Evolutionary conservation across 2,113 vertebrate species (phyloP).

Genomic region (Pungitius pungitius): DNA sequence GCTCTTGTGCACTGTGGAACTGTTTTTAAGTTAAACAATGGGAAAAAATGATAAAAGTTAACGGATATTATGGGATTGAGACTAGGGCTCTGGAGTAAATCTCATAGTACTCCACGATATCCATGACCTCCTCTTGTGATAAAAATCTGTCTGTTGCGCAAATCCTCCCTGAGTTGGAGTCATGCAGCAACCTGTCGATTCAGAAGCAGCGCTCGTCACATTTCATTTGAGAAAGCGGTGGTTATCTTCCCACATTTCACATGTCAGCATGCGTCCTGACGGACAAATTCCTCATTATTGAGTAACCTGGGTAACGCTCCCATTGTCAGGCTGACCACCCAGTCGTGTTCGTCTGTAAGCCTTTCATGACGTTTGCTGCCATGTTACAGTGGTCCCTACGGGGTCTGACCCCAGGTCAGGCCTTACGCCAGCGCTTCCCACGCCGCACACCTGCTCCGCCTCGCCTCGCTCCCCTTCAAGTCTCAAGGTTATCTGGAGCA

Average conservation of each 20-base stretch:
- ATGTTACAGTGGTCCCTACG: conserved; percentile 18
- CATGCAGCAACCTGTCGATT: conserved; percentile 16
- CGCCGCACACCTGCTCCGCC: background rate
- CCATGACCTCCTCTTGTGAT: background rate
- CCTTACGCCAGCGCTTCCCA: background rate
- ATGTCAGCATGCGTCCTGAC: background rate
- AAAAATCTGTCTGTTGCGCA: background rate
- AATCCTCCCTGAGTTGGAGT: conserved; percentile 2
- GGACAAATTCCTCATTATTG: background rate
- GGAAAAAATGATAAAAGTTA: background rate
- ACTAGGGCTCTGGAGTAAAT: background rate
- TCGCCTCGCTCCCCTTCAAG: conserved; percentile 13
- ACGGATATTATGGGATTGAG: background rate
- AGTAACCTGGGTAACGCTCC: conserved; percentile 10
- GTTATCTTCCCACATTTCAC: background rate
- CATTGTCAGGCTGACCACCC: conserved; percentile 21
- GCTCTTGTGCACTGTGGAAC: background rate
- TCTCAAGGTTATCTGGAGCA: conserved; percentile 17
- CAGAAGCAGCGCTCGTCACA: conserved; percentile 7
- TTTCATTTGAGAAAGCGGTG: conserved; percentile 2
- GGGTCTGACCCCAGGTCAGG: conserved; percentile 22
- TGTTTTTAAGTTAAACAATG: background rate
- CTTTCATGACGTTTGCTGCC: conserved; percentile 3
- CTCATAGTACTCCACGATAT: background rate
- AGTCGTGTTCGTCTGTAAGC: conserved; percentile 13